Evolutionary conservation across 2,113 vertebrate genomes (phyloP).

Genomic region (Rafetus swinhoei): DNA sequence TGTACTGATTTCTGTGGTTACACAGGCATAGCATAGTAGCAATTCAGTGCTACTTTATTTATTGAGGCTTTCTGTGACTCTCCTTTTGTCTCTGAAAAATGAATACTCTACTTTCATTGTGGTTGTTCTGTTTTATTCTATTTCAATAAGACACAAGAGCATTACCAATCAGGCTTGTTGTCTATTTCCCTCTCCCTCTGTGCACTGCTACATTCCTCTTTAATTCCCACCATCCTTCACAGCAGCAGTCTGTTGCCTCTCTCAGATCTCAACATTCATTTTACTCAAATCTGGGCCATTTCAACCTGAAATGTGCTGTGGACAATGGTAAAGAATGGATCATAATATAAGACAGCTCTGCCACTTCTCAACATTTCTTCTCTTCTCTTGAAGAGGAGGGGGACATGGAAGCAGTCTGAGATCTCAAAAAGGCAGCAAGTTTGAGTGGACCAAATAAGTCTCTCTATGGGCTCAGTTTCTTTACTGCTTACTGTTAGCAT

Average conservation of each 20-base stretch:
- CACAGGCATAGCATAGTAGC: background rate
- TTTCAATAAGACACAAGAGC: background rate
- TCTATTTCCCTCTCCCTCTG: background rate
- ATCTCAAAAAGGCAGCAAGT: background rate
- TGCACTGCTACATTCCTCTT: background rate
- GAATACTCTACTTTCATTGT: background rate
- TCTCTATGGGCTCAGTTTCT: constrained; percentile 35
- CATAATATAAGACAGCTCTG: background rate
- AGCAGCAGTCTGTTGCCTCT: background rate
- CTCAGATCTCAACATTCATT: background rate
- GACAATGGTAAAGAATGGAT: background rate
- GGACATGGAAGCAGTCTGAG: background rate
- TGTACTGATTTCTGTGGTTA: background rate
- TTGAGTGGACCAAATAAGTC: background rate
- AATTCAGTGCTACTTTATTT: background rate
- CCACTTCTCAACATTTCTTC: constrained; percentile 6
- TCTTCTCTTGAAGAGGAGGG: background rate
- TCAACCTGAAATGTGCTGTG: background rate
- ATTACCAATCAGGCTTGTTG: background rate
- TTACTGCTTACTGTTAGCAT: constrained; percentile 9
- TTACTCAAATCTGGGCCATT: background rate
- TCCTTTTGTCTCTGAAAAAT: constrained; percentile 6
- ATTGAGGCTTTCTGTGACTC: background rate
- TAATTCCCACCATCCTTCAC: fast-evolving
- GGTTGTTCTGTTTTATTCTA: background rate